A percentile compares a stretch with the other conserved stretches of the same genome.
These are phyloP conservation scores for Petromus typicus DNA, from an alignment of 2,113 vertebrate species.

Conservation along the genomic window DNA sequence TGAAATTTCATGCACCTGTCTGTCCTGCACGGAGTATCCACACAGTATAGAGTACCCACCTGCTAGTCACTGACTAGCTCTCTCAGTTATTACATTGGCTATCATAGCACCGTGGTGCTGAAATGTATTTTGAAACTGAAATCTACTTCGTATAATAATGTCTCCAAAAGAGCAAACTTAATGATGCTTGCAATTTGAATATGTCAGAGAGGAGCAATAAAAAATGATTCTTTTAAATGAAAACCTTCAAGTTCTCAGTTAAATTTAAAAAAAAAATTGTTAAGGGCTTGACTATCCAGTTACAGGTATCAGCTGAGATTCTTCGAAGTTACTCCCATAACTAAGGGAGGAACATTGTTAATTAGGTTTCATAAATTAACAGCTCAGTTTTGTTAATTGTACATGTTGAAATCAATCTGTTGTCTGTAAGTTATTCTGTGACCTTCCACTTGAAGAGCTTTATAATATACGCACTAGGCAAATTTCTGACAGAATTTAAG, in stretches of 20 bases:
- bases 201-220: neutral
- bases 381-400: neutral
- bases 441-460: neutral
- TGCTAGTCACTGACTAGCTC: neutral
- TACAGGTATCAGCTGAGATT: neutral
- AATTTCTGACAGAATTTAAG: neutral
- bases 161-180: neutral
- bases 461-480: neutral
- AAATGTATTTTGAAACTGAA: neutral
- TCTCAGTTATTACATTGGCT: neutral
- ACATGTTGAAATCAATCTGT: neutral
- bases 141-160: neutral
- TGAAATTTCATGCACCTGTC: neutral
- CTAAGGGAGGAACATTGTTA: neutral
- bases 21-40: neutral
- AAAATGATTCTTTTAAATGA: neutral
- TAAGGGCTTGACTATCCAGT: neutral
- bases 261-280: neutral
- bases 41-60: neutral
- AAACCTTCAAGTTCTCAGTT: neutral
- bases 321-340: fast-evolving
- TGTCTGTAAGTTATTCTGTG: neutral
- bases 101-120: neutral
- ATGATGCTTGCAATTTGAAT: neutral
- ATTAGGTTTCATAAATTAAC: neutral